Evolutionary conservation across 2,888 invertebrate species (phyloP).

Genomic region (Auanema freiburgensis): DNA sequence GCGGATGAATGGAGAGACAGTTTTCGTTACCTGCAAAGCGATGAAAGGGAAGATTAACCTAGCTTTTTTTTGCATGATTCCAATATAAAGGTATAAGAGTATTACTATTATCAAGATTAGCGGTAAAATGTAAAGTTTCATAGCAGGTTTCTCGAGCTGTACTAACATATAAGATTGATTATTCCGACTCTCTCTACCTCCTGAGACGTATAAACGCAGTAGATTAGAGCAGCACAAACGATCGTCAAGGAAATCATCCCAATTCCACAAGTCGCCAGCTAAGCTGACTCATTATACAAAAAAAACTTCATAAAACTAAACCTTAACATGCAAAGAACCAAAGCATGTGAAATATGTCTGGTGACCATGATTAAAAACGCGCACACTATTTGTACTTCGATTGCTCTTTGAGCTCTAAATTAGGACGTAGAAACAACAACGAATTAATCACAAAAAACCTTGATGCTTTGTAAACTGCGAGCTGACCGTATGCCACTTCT

Average conservation of each 20-base stretch:
- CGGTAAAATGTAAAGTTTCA: conserved; percentile 40
- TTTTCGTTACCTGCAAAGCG: conserved; percentile 36
- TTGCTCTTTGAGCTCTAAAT: conserved; percentile 15
- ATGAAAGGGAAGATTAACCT: conserved; percentile 45
- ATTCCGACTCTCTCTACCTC: conserved; percentile 24
- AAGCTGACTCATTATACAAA: conserved; percentile 12
- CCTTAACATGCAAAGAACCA: conserved; percentile 44
- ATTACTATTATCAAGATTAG: conserved; percentile 43
- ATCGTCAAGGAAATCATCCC: conserved; percentile 40
- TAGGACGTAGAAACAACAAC: neutral
- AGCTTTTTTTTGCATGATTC: conserved; percentile 46
- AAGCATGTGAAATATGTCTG: conserved; percentile 43
- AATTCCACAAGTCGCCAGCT: conserved; percentile 44
- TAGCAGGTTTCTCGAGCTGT: conserved; percentile 32
- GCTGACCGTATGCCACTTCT: neutral
- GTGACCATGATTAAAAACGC: conserved; percentile 49
- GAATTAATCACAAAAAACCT: neutral
- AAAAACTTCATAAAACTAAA: conserved; percentile 1
- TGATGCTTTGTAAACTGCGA: neutral
- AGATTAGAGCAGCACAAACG: conserved; percentile 37
- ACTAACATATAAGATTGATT: conserved; percentile 1
- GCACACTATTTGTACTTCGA: conserved; percentile 34
- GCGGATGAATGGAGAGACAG: neutral
- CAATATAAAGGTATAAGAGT: conserved; percentile 48
- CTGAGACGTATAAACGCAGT: conserved; percentile 40